Evolutionary conservation across 2,797 vertebrate species (phyloP).

Genomic region (Syndactyla subalaris): DNA sequence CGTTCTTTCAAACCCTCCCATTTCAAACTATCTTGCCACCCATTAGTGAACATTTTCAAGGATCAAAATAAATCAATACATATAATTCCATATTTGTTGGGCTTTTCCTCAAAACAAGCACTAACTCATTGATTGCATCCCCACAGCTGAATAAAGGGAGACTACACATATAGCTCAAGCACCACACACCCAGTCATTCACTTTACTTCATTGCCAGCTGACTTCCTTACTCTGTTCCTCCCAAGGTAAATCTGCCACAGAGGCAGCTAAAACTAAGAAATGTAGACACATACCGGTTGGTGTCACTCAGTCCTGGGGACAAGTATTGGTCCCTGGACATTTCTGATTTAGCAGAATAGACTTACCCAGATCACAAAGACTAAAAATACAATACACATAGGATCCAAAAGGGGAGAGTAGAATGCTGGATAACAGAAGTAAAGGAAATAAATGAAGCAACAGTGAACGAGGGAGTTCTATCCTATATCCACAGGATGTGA

Average conservation of each 20-base stretch:
- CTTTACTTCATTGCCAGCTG: neutral
- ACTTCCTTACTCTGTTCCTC: neutral
- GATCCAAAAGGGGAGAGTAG: neutral
- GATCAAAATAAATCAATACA: neutral
- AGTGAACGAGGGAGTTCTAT: neutral
- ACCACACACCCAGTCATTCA: neutral
- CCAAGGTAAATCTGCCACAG: neutral
- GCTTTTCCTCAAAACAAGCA: neutral
- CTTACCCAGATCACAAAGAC: neutral
- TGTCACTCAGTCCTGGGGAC: neutral
- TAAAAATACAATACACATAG: neutral
- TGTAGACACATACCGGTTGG: neutral
- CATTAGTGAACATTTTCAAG: neutral
- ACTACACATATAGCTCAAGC: neutral
- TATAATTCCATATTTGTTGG: neutral
- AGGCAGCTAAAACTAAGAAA: neutral
- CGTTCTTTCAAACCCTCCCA: neutral
- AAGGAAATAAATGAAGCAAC: neutral
- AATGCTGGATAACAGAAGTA: neutral
- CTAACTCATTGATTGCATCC: neutral
- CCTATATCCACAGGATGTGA: neutral
- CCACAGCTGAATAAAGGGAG: neutral
- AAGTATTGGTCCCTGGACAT: neutral
- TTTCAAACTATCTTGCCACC: neutral
- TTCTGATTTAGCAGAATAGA: neutral